Evolutionary conservation across 2,888 invertebrate species (phyloP).

Genomic region (Mantis religiosa): DNA sequence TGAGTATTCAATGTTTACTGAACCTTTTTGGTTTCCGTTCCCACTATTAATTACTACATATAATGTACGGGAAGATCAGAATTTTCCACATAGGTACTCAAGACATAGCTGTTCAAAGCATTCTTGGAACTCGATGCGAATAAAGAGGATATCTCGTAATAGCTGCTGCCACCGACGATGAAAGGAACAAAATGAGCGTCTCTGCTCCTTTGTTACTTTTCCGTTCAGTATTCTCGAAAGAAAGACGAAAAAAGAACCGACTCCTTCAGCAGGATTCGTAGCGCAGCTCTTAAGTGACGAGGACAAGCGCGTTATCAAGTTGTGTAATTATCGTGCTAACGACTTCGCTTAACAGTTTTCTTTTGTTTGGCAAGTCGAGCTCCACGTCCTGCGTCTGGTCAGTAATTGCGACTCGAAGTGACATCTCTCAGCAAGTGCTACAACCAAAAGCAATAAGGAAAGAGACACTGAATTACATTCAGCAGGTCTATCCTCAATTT

Average conservation of each 20-base stretch:
- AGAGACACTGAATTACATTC: too few species aligned
- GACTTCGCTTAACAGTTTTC: background rate
- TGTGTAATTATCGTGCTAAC: background rate
- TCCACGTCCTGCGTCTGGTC: background rate
- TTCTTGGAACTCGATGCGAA: too few species aligned
- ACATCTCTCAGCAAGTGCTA: background rate
- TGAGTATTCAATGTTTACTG: too few species aligned
- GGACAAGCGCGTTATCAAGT: background rate
- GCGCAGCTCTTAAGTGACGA: background rate
- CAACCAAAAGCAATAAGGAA: too few species aligned
- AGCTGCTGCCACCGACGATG: background rate
- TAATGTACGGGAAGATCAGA: too few species aligned
- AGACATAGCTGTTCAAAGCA: too few species aligned
- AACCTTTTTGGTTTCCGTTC: too few species aligned
- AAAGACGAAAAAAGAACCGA: background rate
- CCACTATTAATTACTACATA: too few species aligned
- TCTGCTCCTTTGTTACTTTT: background rate
- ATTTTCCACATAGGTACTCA: too few species aligned
- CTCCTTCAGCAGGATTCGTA: background rate
- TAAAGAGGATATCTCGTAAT: background rate
- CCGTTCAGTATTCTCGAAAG: background rate
- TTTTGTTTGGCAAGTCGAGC: background rate
- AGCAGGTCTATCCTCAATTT: too few species aligned
- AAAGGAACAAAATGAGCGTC: background rate
- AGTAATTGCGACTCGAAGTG: background rate